These are phyloP conservation scores for Drosophila silvestris DNA, from an alignment of 2,888 invertebrate genomes.

Conservation along the genomic window DNA sequence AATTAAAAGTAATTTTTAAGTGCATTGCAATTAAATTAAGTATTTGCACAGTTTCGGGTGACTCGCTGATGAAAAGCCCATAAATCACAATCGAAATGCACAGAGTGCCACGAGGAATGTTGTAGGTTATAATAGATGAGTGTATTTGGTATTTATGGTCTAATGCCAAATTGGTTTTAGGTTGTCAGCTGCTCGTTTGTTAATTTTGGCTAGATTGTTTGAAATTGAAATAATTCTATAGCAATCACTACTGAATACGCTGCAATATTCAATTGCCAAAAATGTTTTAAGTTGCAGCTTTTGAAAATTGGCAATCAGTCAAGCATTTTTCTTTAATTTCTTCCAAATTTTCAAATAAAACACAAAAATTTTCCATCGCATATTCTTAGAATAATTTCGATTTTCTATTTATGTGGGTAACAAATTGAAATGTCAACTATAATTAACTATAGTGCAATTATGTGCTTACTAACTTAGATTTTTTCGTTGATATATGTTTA, in stretches of 20 bases:
- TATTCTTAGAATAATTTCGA: not conserved
- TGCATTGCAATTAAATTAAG: conserved; percentile 24
- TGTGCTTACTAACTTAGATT: not conserved
- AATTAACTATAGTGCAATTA: not conserved
- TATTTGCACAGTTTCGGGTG: conserved; percentile 6
- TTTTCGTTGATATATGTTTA: conserved; percentile 70
- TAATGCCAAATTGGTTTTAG: conserved; percentile 56
- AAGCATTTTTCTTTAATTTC: conserved; percentile 6
- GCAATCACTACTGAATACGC: not conserved
- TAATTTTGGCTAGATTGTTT: not conserved
- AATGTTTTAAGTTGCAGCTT: conserved; percentile 46
- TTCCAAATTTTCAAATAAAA: not conserved
- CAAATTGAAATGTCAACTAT: not conserved
- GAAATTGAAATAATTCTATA: not conserved
- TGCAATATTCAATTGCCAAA: conserved; percentile 42
- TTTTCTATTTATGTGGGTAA: not conserved
- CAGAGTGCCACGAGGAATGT: not conserved
- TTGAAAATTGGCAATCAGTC: conserved; percentile 29
- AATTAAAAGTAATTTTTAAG: conserved; percentile 6
- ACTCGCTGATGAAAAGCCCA: conserved; percentile 1
- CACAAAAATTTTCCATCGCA: not conserved
- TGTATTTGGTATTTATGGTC: conserved; percentile 16
- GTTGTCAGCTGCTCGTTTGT: conserved; percentile 26
- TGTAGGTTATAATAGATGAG: conserved; percentile 18
- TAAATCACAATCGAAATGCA: conserved; percentile 23